Evolutionary conservation across 2,888 invertebrate species (phyloP).

Genomic region (Drosophila kanekoi): DNA sequence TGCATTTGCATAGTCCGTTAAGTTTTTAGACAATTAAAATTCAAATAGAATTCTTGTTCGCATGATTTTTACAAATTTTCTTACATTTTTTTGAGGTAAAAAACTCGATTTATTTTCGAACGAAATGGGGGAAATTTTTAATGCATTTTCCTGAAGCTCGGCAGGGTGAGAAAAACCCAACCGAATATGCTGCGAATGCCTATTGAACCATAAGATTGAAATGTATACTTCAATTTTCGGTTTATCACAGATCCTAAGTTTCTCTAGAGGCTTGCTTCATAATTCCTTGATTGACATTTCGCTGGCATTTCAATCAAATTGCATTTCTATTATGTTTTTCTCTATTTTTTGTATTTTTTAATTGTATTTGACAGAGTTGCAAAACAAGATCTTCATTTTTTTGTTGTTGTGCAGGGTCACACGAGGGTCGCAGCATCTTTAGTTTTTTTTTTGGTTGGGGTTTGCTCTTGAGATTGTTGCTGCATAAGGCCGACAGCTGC

Average conservation of each 20-base stretch:
- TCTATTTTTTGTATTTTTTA: slow-evolving; percentile 52
- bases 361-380: slow-evolving; percentile 76
- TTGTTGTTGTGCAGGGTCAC: slow-evolving; percentile 43
- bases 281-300: slow-evolving; percentile 70
- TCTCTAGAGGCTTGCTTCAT: background rate
- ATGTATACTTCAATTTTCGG: slow-evolving; percentile 19
- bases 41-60: slow-evolving; percentile 14
- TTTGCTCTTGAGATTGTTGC: slow-evolving; percentile 9
- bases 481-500: slow-evolving; percentile 51
- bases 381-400: slow-evolving; percentile 68
- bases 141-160: slow-evolving; percentile 44
- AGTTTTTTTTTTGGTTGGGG: slow-evolving; percentile 9
- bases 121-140: slow-evolving; percentile 53
- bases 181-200: slow-evolving; percentile 28
- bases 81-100: slow-evolving; percentile 24
- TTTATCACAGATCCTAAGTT: slow-evolving; percentile 32
- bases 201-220: slow-evolving; percentile 72
- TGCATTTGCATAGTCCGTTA: slow-evolving; percentile 79
- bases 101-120: slow-evolving; percentile 60
- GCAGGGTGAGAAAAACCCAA: slow-evolving; percentile 26
- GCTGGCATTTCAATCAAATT: slow-evolving; percentile 72
- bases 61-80: slow-evolving; percentile 58
- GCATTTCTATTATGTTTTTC: slow-evolving; percentile 46
- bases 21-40: slow-evolving; percentile 46
- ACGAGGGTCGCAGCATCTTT: slow-evolving; percentile 52